Conservation (phyloP, 1,140 invertebrate species). For the Hylyphantes graminicola region DNA sequence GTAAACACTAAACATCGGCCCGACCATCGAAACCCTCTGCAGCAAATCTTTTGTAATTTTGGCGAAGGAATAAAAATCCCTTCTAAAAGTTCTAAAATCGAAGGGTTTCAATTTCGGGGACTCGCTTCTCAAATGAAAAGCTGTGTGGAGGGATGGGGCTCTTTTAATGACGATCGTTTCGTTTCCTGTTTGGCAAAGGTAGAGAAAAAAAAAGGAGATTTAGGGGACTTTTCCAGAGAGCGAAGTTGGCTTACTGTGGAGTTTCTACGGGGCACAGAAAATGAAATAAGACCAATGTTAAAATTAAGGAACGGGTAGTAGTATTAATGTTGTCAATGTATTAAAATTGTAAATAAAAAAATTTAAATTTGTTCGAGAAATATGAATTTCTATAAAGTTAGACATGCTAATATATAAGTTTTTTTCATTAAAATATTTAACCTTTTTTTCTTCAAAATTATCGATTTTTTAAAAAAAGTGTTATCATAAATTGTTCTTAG, state of each 20-base stretch:
- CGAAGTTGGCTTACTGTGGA: too few relatives aligned
- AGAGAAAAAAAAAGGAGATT: background rate
- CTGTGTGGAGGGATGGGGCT: slow-evolving; percentile 7
- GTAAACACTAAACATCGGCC: slow-evolving; percentile 21
- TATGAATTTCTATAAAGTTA: too few relatives aligned
- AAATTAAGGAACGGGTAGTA: background rate
- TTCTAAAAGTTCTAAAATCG: background rate
- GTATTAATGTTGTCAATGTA: background rate
- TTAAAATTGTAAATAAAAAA: too few relatives aligned
- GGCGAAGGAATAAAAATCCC: slow-evolving; percentile 7
- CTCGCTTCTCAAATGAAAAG: slow-evolving; percentile 9
- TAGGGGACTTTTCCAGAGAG: background rate
- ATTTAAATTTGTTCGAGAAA: too few relatives aligned
- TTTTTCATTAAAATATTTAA: too few relatives aligned
- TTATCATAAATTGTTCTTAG: too few relatives aligned
- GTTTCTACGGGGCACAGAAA: background rate
- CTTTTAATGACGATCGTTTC: slow-evolving; percentile 51
- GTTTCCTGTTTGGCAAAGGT: slow-evolving; percentile 22
- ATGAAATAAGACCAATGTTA: too few relatives aligned
- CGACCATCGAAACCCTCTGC: background rate
- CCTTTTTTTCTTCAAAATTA: too few relatives aligned
- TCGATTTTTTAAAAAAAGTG: too few relatives aligned
- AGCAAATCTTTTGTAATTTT: slow-evolving; percentile 11
- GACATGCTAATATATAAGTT: too few relatives aligned
- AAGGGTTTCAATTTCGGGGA: slow-evolving; percentile 31